phyloP scores from a whole-genome alignment of 2,113 vertebrate species.

The Carassius gibelio region DNA sequence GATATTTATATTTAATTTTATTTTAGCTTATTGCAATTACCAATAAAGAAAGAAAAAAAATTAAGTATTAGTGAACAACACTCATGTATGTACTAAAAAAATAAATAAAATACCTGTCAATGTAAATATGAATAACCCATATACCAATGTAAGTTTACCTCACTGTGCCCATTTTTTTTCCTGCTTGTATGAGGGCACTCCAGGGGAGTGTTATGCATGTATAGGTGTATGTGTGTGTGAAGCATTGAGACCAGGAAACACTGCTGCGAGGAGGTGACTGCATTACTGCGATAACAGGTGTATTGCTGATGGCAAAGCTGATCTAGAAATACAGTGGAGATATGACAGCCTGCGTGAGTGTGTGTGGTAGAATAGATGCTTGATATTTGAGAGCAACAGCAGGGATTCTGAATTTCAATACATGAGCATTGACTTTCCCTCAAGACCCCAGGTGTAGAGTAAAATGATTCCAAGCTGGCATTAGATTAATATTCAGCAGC shows the following conservation, averaged over 20 bases:
- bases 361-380: conserved; percentile 30
- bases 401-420: conserved; percentile 24
- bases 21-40: not conserved
- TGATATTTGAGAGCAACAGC: conserved; percentile 23
- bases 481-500: conserved; percentile 19
- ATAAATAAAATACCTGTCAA: not conserved
- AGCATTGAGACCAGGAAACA: conserved; percentile 56
- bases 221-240: conserved; percentile 52
- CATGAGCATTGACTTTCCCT: conserved; percentile 1
- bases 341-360: conserved; percentile 35
- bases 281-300: conserved; percentile 60
- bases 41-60: not conserved
- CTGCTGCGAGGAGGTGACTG: conserved; percentile 56
- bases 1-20: not conserved
- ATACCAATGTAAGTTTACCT: conserved; percentile 51
- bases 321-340: conserved; percentile 43
- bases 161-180: not conserved
- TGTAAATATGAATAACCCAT: not conserved
- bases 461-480: conserved; percentile 25
- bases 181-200: conserved; percentile 51
- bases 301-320: conserved; percentile 45
- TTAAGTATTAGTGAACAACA: not conserved
- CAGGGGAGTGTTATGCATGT: conserved; percentile 52
- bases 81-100: not conserved
- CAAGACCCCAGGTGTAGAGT: not conserved